Base-by-base conservation (phyloP, 2,797 vertebrate species). In the Chromis chromis region DNA sequence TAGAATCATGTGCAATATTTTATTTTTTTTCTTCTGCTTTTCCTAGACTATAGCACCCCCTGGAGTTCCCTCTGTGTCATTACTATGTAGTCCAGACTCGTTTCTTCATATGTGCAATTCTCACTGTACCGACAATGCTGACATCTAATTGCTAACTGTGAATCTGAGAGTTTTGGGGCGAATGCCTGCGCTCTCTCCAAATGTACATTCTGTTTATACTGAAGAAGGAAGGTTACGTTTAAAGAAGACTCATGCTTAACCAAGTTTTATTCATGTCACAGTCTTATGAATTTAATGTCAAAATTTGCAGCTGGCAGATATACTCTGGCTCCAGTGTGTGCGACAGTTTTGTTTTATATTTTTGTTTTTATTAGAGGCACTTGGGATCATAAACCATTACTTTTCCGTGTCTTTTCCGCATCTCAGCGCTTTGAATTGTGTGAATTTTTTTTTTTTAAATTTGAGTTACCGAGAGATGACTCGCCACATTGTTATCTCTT, bases 131-230 rank as follows among this genome's bases (percentile, higher is more conserved):
- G 86, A 93, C 89, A 81, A 83, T 86, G 84, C 91, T 89, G 85
- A 87, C 89, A 86, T 91, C 83, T 86, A 86, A 87, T 86, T 89
- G 90, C 90, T 91, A 91, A 94, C 93, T 95, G 94, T 94, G 94
- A 95, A 94, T 88, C 82, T 74, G 79, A 81, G 93, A 86, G 88
- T 76, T 76, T 50, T n/a, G n/a, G 65, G 84, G 74, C 48, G 2
- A 46, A 68, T 1, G 9, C 74, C 78, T 74, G 44, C 48, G 25
- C 87, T 89, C 88, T 88, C 85, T 89, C 69, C 57, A 81, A 84
- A 70, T 94, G 92, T 94, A 94, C 86, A 93, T 92, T 89, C 75
- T 94, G 91, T 94, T 93, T 84, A 93, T 94, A 94, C 36, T 57
- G 72, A 77, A 78, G 76, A 86, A 87, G 74, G 49, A 80, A 82